Percentiles rank a stretch among this genome's conserved stretches.
These are phyloP conservation scores for Ectropis crepuscularia DNA, from an alignment of 2,888 invertebrate genomes.

Conservation along the genomic window DNA sequence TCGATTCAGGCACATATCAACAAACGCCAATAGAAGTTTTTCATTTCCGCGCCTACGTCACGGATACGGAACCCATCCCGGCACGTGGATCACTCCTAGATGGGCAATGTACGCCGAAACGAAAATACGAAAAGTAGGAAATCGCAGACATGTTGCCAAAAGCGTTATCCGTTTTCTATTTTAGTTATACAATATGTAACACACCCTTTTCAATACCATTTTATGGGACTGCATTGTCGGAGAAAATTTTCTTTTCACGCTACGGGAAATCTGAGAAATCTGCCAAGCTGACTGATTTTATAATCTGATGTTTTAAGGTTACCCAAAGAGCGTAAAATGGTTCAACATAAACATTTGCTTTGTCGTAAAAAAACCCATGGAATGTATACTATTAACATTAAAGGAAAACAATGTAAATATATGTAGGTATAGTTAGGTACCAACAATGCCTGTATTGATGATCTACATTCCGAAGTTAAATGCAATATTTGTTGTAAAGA, in stretches of 20 bases:
- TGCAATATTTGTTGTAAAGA: no score
- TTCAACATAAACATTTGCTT: no score
- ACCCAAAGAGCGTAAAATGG: background rate
- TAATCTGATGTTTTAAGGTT: constrained; percentile 10
- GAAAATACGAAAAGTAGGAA: constrained; percentile 56
- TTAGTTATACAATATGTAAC: constrained; percentile 41
- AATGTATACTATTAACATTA: no score
- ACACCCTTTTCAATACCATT: constrained; percentile 42
- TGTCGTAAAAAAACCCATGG: no score
- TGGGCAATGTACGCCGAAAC: constrained; percentile 53
- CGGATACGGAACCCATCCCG: constrained; percentile 66
- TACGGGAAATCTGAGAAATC: constrained; percentile 13
- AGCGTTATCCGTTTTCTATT: constrained; percentile 47
- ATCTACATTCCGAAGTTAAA: no score
- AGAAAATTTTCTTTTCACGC: constrained; percentile 26
- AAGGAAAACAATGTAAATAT: no score
- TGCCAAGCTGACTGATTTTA: constrained; percentile 14
- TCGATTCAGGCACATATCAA: constrained; percentile 55
- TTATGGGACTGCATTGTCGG: constrained; percentile 36
- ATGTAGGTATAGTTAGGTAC: no score
- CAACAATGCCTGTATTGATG: no score
- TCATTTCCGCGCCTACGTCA: constrained; percentile 74
- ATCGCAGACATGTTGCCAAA: constrained; percentile 53
- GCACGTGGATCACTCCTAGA: constrained; percentile 62
- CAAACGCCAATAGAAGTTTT: constrained; percentile 66